Conservation (phyloP, 2,888 invertebrate species). For the Ichneumon xanthorius region DNA sequence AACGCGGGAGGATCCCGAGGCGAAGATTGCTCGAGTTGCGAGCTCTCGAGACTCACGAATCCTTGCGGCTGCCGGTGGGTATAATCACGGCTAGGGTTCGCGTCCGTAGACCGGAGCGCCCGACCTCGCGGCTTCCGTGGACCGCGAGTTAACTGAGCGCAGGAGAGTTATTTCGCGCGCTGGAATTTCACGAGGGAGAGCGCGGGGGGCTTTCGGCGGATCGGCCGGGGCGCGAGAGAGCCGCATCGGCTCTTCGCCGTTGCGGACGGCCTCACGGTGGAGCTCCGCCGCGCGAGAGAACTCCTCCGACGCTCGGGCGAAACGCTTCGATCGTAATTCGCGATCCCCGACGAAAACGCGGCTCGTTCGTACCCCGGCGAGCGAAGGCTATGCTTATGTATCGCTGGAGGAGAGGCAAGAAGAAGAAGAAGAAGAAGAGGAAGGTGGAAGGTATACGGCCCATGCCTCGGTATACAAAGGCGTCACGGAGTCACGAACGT, state of each 20-base stretch:
- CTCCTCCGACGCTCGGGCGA: conserved; percentile 47
- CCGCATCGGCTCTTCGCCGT: neutral
- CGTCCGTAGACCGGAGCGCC: conserved; percentile 38
- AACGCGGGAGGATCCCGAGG: conserved; percentile 23
- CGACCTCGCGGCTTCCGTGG: conserved; percentile 66
- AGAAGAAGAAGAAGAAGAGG: conserved; percentile 24
- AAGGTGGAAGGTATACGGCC: conserved; percentile 41
- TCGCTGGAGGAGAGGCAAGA: conserved; percentile 27
- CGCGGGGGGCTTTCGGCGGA: conserved; percentile 17
- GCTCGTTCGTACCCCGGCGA: conserved; percentile 9
- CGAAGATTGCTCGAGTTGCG: conserved; percentile 62
- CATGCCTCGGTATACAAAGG: conserved; percentile 50
- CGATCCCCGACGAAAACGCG: conserved; percentile 57
- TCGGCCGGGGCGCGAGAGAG: conserved; percentile 32
- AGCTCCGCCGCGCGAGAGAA: conserved; percentile 40
- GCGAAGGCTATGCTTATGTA: conserved; percentile 52
- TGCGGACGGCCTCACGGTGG: conserved; percentile 2
- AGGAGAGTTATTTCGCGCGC: conserved; percentile 67
- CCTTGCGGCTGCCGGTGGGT: conserved; percentile 24
- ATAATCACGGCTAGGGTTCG: conserved; percentile 27
- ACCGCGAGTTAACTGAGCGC: conserved; percentile 60
- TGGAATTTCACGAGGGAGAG: conserved; percentile 57
- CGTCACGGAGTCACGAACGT: conserved; percentile 74
- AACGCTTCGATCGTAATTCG: conserved; percentile 67
- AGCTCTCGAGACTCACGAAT: conserved; percentile 56